Evolutionary conservation across 2,888 invertebrate species (phyloP).

Genomic region (Dione juno): DNA sequence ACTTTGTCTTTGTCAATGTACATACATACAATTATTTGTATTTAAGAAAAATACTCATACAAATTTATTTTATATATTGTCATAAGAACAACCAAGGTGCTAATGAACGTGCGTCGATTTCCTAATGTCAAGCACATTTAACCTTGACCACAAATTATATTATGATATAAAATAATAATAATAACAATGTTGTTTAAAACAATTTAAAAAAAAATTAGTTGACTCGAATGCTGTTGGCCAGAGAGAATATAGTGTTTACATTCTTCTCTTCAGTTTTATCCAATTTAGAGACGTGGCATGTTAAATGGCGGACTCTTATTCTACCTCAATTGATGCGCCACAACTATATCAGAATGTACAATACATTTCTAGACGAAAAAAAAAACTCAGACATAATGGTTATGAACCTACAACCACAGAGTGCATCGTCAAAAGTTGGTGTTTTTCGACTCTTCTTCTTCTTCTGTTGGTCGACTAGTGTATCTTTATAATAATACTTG

Average conservation of each 20-base stretch:
- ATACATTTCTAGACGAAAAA: not conserved
- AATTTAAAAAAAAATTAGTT: too few species aligned
- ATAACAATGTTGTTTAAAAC: too few species aligned
- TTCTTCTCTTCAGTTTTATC: not conserved
- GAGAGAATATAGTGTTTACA: not conserved
- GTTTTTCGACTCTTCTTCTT: not conserved
- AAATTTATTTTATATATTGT: not conserved
- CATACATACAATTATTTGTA: too few species aligned
- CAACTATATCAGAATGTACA: too few species aligned
- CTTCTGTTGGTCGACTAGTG: not conserved
- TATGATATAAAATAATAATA: not conserved
- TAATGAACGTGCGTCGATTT: not conserved
- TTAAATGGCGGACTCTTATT: too few species aligned
- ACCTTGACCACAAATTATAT: not conserved
- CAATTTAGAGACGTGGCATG: not conserved
- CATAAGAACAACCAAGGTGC: not conserved
- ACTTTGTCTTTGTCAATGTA: constrained; percentile 27
- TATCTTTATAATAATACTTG: not conserved
- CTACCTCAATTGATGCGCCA: too few species aligned
- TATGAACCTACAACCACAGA: not conserved
- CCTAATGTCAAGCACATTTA: not conserved
- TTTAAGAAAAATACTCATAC: too few species aligned
- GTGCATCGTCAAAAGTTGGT: not conserved
- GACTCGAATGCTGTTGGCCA: too few species aligned
- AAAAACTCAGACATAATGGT: not conserved